Percentiles rank a stretch among this genome's conserved stretches.
These are phyloP conservation scores for Drosophila repleta DNA, from an alignment of 1,140 invertebrate genomes.

Conservation along the genomic window DNA sequence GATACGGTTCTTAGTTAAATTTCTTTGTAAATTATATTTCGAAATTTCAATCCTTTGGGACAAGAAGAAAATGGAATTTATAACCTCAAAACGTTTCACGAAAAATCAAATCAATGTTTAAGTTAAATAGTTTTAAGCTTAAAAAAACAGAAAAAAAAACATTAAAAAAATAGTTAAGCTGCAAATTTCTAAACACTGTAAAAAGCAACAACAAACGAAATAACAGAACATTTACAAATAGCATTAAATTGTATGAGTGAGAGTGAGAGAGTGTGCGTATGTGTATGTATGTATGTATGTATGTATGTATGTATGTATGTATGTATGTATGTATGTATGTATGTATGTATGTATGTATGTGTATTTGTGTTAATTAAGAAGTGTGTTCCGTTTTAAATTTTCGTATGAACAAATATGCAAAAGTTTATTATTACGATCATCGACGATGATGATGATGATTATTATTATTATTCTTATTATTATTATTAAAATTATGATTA, in stretches of 20 bases:
- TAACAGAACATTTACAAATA: slow-evolving; percentile 56
- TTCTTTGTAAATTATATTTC: slow-evolving; percentile 33
- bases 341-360: slow-evolving; percentile 25
- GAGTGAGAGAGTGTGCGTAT: slow-evolving; percentile 33
- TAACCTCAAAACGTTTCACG: slow-evolving; percentile 73
- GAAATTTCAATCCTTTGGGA: slow-evolving; percentile 6
- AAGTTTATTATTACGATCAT: slow-evolving; percentile 76
- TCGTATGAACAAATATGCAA: slow-evolving; percentile 64
- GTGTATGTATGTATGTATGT: slow-evolving; percentile 20
- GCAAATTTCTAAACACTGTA: slow-evolving; percentile 28
- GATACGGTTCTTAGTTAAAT: slow-evolving; percentile 1
- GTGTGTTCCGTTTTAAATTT: slow-evolving; percentile 66
- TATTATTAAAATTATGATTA: slow-evolving; percentile 31
- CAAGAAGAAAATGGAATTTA: slow-evolving; percentile 66
- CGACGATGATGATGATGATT: slow-evolving; percentile 30
- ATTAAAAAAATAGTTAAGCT: slow-evolving; percentile 50
- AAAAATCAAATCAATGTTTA: slow-evolving; percentile 81
- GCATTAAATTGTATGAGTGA: slow-evolving; percentile 54
- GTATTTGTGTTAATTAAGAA: slow-evolving; percentile 43
- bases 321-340: slow-evolving; percentile 20
- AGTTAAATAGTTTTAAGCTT: slow-evolving; percentile 79
- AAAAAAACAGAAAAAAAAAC: slow-evolving; percentile 34
- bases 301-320: slow-evolving; percentile 25
- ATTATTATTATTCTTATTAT: slow-evolving; percentile 44
- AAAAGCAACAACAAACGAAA: slow-evolving; percentile 50